A percentile compares a stretch with the other conserved stretches of the same genome.
These are phyloP conservation scores for Odontesthes bonariensis DNA, from an alignment of 2,113 vertebrate species.

Conservation along the genomic window DNA sequence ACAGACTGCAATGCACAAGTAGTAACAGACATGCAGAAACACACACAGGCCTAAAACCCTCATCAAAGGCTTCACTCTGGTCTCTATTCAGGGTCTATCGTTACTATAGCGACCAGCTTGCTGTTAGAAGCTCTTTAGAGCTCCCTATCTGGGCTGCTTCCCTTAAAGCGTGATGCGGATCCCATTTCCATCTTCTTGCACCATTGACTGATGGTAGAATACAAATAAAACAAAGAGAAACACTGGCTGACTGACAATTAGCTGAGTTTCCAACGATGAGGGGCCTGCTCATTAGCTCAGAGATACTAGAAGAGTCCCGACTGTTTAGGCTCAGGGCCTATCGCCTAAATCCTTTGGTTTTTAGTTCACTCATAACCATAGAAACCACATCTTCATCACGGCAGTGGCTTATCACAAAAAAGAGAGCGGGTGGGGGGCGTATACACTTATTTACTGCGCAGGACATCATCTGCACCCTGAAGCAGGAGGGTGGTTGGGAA, in stretches of 20 bases:
- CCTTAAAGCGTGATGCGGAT: conserved; percentile 67
- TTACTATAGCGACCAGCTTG: conserved; percentile 77
- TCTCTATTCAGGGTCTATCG: conserved; percentile 72
- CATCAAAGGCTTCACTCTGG: conserved; percentile 72
- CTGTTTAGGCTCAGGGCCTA: conserved; percentile 49
- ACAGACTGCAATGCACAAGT: conserved; percentile 35
- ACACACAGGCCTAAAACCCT: conserved; percentile 61
- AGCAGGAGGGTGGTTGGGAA: background rate
- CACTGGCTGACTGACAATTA: conserved; percentile 73
- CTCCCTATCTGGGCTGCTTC: conserved; percentile 68
- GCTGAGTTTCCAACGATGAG: conserved; percentile 49
- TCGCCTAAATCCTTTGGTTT: conserved; percentile 51
- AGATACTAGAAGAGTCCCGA: conserved; percentile 45
- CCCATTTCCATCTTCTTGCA: conserved; percentile 72
- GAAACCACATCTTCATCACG: conserved; percentile 38
- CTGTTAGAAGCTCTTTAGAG: conserved; percentile 68
- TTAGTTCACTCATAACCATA: conserved; percentile 48
- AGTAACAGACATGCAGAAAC: conserved; percentile 36
- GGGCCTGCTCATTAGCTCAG: conserved; percentile 59
- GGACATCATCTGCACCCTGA: conserved; percentile 1
- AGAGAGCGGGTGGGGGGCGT: background rate
- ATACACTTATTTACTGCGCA: background rate
- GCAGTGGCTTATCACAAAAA: background rate
- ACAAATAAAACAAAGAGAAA: conserved; percentile 72
- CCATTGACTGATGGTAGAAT: conserved; percentile 65